Evolutionary conservation across 1,140 invertebrate species (phyloP).

Genomic region (Drosophila novamexicana): DNA sequence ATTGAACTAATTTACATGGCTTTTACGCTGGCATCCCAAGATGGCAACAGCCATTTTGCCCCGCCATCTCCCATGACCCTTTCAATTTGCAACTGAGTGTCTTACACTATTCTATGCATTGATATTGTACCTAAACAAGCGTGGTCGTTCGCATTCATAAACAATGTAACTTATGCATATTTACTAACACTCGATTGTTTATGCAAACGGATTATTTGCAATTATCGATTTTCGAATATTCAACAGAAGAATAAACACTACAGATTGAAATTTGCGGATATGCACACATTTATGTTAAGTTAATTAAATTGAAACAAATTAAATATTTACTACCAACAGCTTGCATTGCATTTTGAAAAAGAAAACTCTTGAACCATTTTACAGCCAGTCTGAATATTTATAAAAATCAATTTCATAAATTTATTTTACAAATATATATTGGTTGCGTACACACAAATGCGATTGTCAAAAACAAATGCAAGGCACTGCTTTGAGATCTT

Average conservation of each 20-base stretch:
- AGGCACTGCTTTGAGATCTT: too few species aligned
- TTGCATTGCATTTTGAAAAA: too few species aligned
- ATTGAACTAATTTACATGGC: slow-evolving; percentile 14
- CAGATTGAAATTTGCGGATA: background rate
- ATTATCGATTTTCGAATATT: background rate
- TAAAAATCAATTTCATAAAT: too few species aligned
- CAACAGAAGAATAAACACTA: background rate
- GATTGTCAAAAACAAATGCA: too few species aligned
- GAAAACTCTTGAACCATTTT: too few species aligned
- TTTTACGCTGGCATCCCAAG: background rate
- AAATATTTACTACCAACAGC: background rate
- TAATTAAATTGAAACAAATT: background rate
- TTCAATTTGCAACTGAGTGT: background rate
- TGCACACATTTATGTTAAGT: background rate
- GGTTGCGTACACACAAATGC: too few species aligned
- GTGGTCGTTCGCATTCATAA: too few species aligned
- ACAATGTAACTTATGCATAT: background rate
- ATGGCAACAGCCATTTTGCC: background rate
- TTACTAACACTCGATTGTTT: background rate
- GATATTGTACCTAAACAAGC: too few species aligned
- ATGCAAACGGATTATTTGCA: background rate
- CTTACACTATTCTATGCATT: background rate
- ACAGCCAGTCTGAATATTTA: too few species aligned
- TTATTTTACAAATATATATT: too few species aligned
- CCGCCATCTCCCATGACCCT: background rate